Conservation (phyloP, 2,888 invertebrate species). For the Palloptera scutellata region DNA sequence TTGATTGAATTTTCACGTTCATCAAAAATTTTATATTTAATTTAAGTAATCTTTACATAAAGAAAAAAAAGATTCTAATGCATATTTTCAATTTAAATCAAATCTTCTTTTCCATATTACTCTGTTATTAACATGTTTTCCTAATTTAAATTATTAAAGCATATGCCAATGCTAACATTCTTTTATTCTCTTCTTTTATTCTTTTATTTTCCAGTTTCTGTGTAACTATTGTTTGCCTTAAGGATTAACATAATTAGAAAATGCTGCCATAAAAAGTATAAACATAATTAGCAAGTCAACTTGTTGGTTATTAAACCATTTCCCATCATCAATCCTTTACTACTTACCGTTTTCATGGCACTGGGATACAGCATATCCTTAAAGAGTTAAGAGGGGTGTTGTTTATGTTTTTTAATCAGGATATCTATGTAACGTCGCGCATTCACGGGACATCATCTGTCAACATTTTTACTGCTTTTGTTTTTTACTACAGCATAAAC, state of each 20-base stretch:
- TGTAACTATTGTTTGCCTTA: background rate
- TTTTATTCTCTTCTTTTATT: too few species aligned
- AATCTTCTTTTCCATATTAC: too few species aligned
- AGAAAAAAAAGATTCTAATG: too few species aligned
- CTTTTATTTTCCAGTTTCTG: too few species aligned
- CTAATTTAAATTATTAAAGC: too few species aligned
- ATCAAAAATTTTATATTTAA: too few species aligned
- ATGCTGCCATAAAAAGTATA: background rate
- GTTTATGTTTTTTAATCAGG: constrained; percentile 52
- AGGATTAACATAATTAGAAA: constrained; percentile 2
- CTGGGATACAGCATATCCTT: too few species aligned
- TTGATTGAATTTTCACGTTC: constrained; percentile 25
- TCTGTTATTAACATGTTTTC: too few species aligned
- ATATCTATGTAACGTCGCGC: constrained; percentile 45
- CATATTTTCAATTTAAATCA: too few species aligned
- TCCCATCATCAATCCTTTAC: background rate
- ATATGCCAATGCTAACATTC: too few species aligned
- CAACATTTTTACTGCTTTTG: constrained; percentile 45
- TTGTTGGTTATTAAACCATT: constrained; percentile 34
- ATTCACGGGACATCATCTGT: constrained; percentile 49
- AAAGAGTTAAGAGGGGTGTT: constrained; percentile 46
- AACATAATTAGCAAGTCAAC: constrained; percentile 37
- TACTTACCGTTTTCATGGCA: too few species aligned
- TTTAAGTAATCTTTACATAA: too few species aligned
- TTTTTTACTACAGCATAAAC: constrained; percentile 1